A percentile compares a stretch with the other conserved stretches of the same genome.
phyloP scores from a whole-genome alignment of 2,797 vertebrate genomes.

The Peromyscus nudipes region DNA sequence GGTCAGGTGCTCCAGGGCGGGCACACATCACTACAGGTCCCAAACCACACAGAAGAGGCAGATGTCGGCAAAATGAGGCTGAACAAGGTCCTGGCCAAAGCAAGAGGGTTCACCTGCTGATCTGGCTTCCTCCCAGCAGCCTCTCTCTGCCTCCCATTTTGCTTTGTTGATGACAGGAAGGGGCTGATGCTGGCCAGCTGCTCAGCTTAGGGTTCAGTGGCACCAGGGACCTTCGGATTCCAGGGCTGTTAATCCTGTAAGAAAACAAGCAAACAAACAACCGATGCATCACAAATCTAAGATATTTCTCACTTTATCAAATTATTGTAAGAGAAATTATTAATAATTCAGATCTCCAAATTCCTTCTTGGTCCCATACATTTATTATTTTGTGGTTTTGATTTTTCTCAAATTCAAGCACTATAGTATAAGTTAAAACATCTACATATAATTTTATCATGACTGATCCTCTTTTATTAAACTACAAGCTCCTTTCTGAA shows the following conservation, averaged over 20 bases:
- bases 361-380: background rate
- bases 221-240: conserved; percentile 70
- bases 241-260: conserved; percentile 79
- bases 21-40: conserved; percentile 84
- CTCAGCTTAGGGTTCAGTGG: conserved; percentile 20
- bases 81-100: background rate
- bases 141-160: conserved; percentile 81
- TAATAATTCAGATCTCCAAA: background rate
- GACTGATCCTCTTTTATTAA: background rate
- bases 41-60: background rate
- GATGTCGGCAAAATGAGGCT: background rate
- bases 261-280: background rate
- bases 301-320: conserved; percentile 2
- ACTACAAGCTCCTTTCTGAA: background rate
- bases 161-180: background rate
- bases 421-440: background rate
- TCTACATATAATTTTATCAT: background rate
- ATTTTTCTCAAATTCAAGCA: conserved; percentile 36
- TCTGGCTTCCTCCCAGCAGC: conserved; percentile 61
- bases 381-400: background rate
- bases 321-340: background rate
- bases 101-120: conserved; percentile 74
- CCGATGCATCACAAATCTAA: background rate
- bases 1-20: conserved; percentile 53
- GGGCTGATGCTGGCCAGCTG: background rate